Conservation (phyloP, 2,797 vertebrate species). For the Carduelis carduelis region DNA sequence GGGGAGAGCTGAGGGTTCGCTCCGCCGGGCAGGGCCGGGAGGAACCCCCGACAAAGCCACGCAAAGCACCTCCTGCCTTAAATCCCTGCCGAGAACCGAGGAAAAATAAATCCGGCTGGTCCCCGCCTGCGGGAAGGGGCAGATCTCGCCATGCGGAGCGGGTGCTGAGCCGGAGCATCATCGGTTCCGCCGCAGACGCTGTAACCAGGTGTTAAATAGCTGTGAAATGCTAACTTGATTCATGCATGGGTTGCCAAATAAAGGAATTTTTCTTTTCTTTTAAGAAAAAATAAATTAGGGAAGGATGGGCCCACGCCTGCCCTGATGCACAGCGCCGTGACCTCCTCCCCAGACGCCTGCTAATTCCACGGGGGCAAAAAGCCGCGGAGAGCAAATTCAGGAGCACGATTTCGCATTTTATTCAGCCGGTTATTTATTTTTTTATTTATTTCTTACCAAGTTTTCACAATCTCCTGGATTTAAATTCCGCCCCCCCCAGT, state of each 20-base stretch:
- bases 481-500: not conserved
- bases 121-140: not conserved
- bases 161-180: not conserved
- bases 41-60: not conserved
- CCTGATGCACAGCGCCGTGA: not conserved
- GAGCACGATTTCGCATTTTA: not conserved
- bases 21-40: not conserved
- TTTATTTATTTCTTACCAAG: not conserved
- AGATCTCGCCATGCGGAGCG: not conserved
- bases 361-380: not conserved
- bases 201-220: conserved; percentile 46
- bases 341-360: not conserved
- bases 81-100: not conserved
- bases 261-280: not conserved
- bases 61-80: not conserved
- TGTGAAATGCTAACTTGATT: conserved; percentile 21
- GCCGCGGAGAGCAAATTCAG: not conserved
- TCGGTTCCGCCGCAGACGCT: not conserved
- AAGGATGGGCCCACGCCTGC: not conserved
- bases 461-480: not conserved
- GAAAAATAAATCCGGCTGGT: not conserved
- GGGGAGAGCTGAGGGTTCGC: not conserved
- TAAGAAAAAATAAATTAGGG: not conserved
- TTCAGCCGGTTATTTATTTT: not conserved
- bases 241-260: not conserved